A percentile compares a stretch with the other conserved stretches of the same genome.
These are phyloP conservation scores for Ciconia nigra DNA, from an alignment of 2,797 vertebrate genomes.

Conservation along the genomic window DNA sequence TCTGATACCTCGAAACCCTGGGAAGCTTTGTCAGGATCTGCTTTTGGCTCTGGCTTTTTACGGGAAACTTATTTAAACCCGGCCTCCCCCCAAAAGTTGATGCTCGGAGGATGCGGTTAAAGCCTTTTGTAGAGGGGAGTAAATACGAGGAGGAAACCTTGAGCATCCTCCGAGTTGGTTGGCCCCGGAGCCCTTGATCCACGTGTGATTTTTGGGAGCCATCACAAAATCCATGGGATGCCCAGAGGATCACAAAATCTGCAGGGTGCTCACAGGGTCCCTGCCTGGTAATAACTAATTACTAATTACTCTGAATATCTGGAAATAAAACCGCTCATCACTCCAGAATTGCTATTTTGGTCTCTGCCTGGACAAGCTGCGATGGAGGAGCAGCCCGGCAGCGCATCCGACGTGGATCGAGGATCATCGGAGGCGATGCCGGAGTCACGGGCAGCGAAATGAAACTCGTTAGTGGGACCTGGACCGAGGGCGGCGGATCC, in stretches of 20 bases:
- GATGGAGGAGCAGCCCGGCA: background rate
- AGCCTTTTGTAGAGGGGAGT: background rate
- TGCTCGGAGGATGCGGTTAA: background rate
- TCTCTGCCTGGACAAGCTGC: background rate
- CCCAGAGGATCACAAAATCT: background rate
- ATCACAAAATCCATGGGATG: background rate
- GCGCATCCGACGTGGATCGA: background rate
- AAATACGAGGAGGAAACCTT: background rate
- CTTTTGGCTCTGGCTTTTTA: background rate
- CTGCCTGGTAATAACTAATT: background rate
- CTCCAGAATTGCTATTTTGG: background rate
- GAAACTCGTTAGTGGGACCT: background rate
- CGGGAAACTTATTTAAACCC: background rate
- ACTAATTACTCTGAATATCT: background rate
- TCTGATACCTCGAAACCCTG: background rate
- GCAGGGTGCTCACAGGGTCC: background rate
- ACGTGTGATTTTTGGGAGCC: rapidly evolving
- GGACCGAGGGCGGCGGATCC: background rate
- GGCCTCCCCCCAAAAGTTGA: rapidly evolving
- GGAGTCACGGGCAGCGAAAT: rapidly evolving
- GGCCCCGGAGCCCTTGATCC: background rate
- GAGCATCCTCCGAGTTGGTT: background rate
- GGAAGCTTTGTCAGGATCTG: background rate
- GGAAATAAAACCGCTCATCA: rapidly evolving
- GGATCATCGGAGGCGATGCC: background rate